These are phyloP conservation scores for Microplitis deprimator DNA, from an alignment of 2,888 invertebrate species.

Conservation along the genomic window DNA sequence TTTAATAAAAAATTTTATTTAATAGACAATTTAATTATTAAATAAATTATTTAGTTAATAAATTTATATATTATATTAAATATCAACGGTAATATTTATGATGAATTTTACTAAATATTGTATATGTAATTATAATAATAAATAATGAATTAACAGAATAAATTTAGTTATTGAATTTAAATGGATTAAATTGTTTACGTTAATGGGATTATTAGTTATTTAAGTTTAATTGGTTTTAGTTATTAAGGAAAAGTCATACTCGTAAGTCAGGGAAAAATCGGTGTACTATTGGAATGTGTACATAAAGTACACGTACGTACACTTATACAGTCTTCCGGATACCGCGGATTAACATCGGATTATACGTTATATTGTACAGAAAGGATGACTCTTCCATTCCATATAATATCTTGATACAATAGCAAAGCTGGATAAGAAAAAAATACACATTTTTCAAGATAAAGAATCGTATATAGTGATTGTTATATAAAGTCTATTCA, in stretches of 20 bases:
- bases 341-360: conserved; percentile 55
- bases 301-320: not conserved
- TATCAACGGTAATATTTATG: not conserved
- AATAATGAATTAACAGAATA: not conserved
- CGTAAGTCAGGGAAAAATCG: not conserved
- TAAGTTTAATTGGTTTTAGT: not conserved
- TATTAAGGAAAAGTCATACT: not conserved
- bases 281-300: not conserved
- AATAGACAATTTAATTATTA: not conserved
- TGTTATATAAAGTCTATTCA: conserved; percentile 47
- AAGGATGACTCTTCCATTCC: conserved; percentile 43
- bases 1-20: not conserved
- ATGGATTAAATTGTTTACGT: not conserved
- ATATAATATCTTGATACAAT: conserved; percentile 55
- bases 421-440: conserved; percentile 51
- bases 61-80: conserved; percentile 1
- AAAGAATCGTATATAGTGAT: conserved; percentile 56
- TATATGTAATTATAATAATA: not conserved
- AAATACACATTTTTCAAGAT: conserved; percentile 66
- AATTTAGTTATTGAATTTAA: too few relatives aligned
- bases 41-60: too few relatives aligned
- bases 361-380: conserved; percentile 47
- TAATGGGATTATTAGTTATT: not conserved
- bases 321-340: conserved; percentile 31
- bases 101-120: conserved; percentile 3